Percentiles rank a stretch among this genome's conserved stretches.
phyloP scores from a whole-genome alignment of 2,888 invertebrate species.

The Sphaerophoria rueppellii region DNA sequence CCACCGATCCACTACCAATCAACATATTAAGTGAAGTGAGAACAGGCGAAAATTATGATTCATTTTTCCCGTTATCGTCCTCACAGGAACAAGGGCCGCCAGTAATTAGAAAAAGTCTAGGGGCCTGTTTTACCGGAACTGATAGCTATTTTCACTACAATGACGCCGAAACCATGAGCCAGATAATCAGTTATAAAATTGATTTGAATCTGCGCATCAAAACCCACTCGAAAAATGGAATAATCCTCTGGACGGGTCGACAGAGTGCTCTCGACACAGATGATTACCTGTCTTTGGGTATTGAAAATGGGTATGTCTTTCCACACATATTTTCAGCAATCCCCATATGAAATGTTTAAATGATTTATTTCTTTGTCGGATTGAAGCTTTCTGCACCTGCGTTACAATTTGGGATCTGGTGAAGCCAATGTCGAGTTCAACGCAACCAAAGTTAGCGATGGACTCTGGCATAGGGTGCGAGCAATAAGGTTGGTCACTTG shows the following conservation, averaged over 20 bases:
- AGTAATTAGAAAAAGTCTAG: slow-evolving; percentile 78
- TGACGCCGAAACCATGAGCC: slow-evolving; percentile 92
- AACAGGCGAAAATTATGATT: slow-evolving; percentile 51
- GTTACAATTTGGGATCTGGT: slow-evolving; percentile 94
- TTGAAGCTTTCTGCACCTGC: slow-evolving; percentile 82
- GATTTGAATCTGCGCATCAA: slow-evolving; percentile 95
- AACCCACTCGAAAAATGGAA: slow-evolving; percentile 87
- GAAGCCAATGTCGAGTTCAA: slow-evolving; percentile 93
- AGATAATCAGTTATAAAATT: slow-evolving; percentile 91
- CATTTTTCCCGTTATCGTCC: slow-evolving; percentile 49
- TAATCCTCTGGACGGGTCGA: slow-evolving; percentile 93
- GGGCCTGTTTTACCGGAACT: slow-evolving; percentile 91
- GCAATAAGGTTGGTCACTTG: slow-evolving; percentile 85
- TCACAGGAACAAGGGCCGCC: slow-evolving; percentile 55
- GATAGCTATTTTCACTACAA: slow-evolving; percentile 94
- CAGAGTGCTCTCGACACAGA: slow-evolving; percentile 85
- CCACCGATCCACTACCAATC: background rate
- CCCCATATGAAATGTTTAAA: background rate
- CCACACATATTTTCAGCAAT: background rate
- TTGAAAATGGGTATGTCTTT: slow-evolving; percentile 86
- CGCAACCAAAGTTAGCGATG: slow-evolving; percentile 93
- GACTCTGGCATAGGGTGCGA: slow-evolving; percentile 90
- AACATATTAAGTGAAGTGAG: slow-evolving; percentile 54
- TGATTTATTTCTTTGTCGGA: slow-evolving; percentile 20
- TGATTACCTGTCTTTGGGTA: slow-evolving; percentile 93